Evolutionary conservation across 37 sponge, comb jelly and placozoan species (phyloP), one percentile per base, ranked within the genome.

Genomic region (Amphimedon queenslandica): DNA sequence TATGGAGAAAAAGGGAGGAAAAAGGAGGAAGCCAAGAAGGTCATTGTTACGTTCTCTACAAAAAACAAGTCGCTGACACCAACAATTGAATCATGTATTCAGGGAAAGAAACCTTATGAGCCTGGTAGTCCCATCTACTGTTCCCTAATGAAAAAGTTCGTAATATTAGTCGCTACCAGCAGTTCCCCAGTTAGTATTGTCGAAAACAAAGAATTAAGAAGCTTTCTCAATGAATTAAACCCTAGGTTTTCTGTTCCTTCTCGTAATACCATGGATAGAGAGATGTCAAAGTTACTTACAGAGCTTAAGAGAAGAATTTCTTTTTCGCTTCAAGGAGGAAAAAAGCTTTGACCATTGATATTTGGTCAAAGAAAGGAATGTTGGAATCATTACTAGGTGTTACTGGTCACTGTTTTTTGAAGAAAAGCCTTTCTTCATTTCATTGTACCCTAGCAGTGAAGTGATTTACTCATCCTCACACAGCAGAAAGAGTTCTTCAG

Each of bases 301-400:
- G 53, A 47, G 53, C 53, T 47, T 18, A 47, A 47, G 13, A 47
- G 53, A 8, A 47, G 13, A 13, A 47, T 47, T 13, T 47, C 53
- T 47, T 18, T 13, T 18, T 47, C 13, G 8, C 13, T 47, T 8
- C 8, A 47, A 18, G 53, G 13, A 47, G 53, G 13, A 18, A 47
- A 47, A 47, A 18, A 47, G 53, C 53, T 47, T 8, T 47, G 53
- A 47, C 53, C 53, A 47, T 47, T 36, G 76, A 75, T 63, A 34
- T 75, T 2, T 75, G 76, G 76, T 40, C 64, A 23, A 75, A 75
- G 29, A 75, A 75, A 63, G 76, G 47, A 38, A 21, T 75, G 55
- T 39, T 25, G 8, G 23, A 55, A 23, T 73, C 74, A 11, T 73
- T 40, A 30, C 36, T 73, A 6, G 76, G 76, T n/a, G 23, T 75